These are phyloP conservation scores for Caenorhabditis sp. DNA, from an alignment of 2,888 invertebrate species.

Conservation along the genomic window DNA sequence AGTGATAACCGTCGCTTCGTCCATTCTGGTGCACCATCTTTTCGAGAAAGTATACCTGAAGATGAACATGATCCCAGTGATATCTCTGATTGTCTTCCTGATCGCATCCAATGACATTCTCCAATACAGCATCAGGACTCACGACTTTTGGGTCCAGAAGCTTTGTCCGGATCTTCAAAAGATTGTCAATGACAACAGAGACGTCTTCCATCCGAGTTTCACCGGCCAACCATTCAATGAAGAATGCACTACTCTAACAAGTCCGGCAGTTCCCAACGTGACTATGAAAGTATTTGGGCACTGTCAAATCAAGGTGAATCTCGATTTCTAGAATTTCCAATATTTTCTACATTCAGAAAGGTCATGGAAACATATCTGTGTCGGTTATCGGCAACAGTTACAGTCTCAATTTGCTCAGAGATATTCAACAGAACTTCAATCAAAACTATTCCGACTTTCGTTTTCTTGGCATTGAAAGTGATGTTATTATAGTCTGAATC, in stretches of 20 bases:
- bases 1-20: not conserved
- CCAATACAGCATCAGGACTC: constrained; percentile 20
- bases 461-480: not conserved
- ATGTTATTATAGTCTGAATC: not conserved
- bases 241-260: not conserved
- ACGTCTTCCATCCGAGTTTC: not conserved
- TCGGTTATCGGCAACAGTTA: not conserved
- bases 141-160: constrained; percentile 13
- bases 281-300: not conserved
- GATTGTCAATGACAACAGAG: constrained; percentile 17
- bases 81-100: not conserved
- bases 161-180: constrained; percentile 8
- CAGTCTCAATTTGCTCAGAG: not conserved
- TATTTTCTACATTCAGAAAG: not conserved
- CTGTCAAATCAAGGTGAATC: not conserved
- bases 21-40: constrained; percentile 25
- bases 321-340: not conserved
- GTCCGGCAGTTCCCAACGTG: too few relatives aligned
- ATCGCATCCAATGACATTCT: constrained; percentile 18
- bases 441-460: not conserved
- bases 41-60: constrained; percentile 37
- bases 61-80: not conserved
- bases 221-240: not conserved
- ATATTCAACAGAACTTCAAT: not conserved
- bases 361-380: not conserved